Evolutionary conservation across 2,888 invertebrate species (phyloP).

Genomic region (Agrochola litura): DNA sequence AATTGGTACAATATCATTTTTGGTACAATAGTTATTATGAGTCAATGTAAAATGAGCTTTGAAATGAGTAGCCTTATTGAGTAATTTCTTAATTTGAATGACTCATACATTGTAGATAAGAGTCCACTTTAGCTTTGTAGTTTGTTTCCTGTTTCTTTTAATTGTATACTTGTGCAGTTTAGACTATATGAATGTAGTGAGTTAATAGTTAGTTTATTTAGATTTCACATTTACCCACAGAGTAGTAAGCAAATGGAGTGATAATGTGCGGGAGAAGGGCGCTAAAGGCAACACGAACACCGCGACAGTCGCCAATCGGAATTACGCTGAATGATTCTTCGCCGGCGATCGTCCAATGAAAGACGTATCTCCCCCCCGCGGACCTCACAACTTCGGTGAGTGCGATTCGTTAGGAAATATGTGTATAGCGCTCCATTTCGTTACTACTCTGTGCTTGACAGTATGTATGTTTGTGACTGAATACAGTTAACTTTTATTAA

Average conservation of each 20-base stretch:
- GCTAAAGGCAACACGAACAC: slow-evolving; percentile 49
- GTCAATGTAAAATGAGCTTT: slow-evolving; percentile 7
- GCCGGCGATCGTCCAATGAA: slow-evolving; percentile 52
- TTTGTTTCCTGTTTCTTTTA: slow-evolving; percentile 39
- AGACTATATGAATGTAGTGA: slow-evolving; percentile 40
- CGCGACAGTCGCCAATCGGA: slow-evolving; percentile 45
- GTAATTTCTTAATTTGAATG: slow-evolving; percentile 29
- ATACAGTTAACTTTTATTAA: slow-evolving; percentile 19
- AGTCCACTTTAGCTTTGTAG: slow-evolving; percentile 35
- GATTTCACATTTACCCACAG: slow-evolving; percentile 61
- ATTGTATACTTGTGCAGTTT: slow-evolving; percentile 19
- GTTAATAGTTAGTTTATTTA: slow-evolving; percentile 48
- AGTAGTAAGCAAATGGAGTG: slow-evolving; percentile 63
- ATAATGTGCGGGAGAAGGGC: slow-evolving; percentile 56
- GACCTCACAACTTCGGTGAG: slow-evolving; percentile 62
- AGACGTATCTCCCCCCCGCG: slow-evolving; percentile 41
- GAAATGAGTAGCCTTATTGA: slow-evolving; percentile 16
- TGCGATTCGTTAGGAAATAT: slow-evolving; percentile 50
- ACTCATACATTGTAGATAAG: slow-evolving; percentile 36
- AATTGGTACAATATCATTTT: background rate
- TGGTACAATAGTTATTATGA: background rate
- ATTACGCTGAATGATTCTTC: slow-evolving; percentile 43
- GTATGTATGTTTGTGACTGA: background rate
- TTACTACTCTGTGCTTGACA: slow-evolving; percentile 54
- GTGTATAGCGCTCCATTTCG: slow-evolving; percentile 49